These are phyloP conservation scores for Lota lota DNA, from an alignment of 2,113 vertebrate genomes.

Conservation along the genomic window DNA sequence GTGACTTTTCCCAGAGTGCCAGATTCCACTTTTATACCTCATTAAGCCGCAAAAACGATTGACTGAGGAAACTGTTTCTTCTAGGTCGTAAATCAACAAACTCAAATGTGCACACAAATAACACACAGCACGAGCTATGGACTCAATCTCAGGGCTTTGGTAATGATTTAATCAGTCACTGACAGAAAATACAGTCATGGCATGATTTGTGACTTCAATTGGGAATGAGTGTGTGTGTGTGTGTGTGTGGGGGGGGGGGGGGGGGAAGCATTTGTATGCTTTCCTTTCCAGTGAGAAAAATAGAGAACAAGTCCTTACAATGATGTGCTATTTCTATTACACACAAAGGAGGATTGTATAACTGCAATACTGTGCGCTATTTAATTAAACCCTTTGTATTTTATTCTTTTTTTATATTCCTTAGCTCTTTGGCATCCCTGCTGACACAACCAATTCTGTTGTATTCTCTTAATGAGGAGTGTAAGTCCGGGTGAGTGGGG, in stretches of 20 bases:
- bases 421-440: too few species aligned
- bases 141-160: conserved; percentile 37
- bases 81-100: conserved; percentile 63
- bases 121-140: conserved; percentile 33
- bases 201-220: conserved; percentile 53
- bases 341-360: too few species aligned
- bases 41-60: conserved; percentile 68
- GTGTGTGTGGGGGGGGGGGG: conserved; percentile 13
- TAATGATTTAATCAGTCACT: conserved; percentile 70
- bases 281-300: too few species aligned
- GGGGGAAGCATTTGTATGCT: neutral
- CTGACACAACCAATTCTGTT: too few species aligned
- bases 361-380: too few species aligned
- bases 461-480: too few species aligned
- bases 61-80: conserved; percentile 60
- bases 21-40: conserved; percentile 65
- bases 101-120: conserved; percentile 15
- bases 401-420: too few species aligned
- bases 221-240: conserved; percentile 17
- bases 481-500: too few species aligned
- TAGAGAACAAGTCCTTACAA: too few species aligned
- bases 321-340: too few species aligned
- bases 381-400: too few species aligned
- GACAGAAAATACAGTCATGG: conserved; percentile 58
- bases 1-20: conserved; percentile 49